Evolutionary conservation across 2,113 vertebrate species (phyloP).

Genomic region (Panurus biarmicus): DNA sequence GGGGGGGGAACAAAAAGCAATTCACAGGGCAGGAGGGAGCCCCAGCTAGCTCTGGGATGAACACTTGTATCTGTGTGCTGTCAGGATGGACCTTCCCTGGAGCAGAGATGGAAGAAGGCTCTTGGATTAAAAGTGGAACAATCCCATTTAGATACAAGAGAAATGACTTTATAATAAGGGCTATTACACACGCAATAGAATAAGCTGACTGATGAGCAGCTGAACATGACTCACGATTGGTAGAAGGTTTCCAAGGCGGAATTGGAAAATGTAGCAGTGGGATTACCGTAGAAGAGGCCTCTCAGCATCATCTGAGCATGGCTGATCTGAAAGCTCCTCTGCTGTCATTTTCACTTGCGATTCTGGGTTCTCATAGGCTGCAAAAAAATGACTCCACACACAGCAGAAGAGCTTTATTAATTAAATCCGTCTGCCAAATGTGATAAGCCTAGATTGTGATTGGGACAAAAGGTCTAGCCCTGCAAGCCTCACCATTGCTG

Average conservation of each 20-base stretch:
- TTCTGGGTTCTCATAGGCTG: not conserved
- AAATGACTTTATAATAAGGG: not conserved
- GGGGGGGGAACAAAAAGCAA: not conserved
- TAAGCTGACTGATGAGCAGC: not conserved
- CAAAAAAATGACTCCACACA: not conserved
- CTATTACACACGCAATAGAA: not conserved
- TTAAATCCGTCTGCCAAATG: not conserved
- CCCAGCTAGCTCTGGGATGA: not conserved
- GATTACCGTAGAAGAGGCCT: not conserved
- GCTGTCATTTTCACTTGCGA: fast-evolving
- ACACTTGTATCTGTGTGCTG: fast-evolving
- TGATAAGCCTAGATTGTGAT: not conserved
- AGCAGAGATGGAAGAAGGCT: not conserved
- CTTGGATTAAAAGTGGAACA: not conserved
- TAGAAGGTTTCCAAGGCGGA: not conserved
- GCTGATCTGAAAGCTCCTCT: not conserved
- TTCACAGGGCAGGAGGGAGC: not conserved
- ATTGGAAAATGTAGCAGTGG: not conserved
- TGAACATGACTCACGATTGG: not conserved
- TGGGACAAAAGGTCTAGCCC: not conserved
- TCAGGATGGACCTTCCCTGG: not conserved
- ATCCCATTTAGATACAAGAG: not conserved
- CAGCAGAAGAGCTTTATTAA: not conserved
- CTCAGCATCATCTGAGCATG: not conserved
- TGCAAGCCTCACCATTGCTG: not conserved